Base-by-base conservation (phyloP, 2,888 invertebrate species). In the Lycia hirtaria region DNA sequence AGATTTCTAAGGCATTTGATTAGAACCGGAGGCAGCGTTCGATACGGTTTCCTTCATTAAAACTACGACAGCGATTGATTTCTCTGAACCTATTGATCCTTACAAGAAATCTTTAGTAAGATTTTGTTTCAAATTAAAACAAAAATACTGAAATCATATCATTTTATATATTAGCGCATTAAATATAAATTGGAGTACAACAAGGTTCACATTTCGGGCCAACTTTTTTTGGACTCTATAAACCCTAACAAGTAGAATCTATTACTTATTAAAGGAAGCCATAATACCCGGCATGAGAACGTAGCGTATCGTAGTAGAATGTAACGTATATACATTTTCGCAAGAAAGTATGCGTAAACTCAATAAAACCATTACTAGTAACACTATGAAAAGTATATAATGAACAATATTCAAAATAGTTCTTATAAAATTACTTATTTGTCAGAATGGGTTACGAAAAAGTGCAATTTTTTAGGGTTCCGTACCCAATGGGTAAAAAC, bases 21-120 rank as follows among this genome's bases (percentile, higher is more conserved):
- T 59, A 20, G 17, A 56, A 64, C 55, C 56, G 51, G 55, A 56
- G 56, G 50, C 59, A 41, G 55, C 50, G 49, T 62, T 53, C 43
- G 24, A 30, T 40, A 24, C 51, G 35, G 61, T 63, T 63, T 65
- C 62, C 60, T 61, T 38, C 30, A 54, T 62, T 56, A 50, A 47
- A 52, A 33, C 7, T 51, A 44, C 44, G 40, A 45, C 44, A 58
- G 30, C 38, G 28, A 12, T 20, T 28, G 24, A 26, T 24, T 57
- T 53, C 32, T 22, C 44, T 37, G n/a, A 40, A 38, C 20, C 19
- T 38, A 43, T 41, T 48, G 28, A 4, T 24, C 48, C 32, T 44
- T 50, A 33, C 15, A 54, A 45, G 50, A 33, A 53, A 28, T 53
- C 20, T 28, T 20, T 57, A 57, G 52, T 57, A 48, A 17, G 32